Evolutionary conservation across 92 coral and sea anemone species (phyloP).

Genomic region (Hydrozoanthus gracilis): DNA sequence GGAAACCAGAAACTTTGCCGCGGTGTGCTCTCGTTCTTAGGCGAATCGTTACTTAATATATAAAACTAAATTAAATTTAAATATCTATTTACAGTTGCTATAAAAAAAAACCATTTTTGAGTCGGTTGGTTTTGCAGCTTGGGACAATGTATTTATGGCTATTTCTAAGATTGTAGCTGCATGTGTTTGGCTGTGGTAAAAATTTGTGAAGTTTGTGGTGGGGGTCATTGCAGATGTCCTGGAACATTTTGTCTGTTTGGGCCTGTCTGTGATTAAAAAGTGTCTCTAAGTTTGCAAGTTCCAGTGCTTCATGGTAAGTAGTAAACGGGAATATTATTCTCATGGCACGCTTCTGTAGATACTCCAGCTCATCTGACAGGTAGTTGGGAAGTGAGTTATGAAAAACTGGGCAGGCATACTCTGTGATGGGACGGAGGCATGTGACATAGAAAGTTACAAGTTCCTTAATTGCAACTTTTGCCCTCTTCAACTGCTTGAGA

Average conservation of each 20-base stretch:
- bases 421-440: slow-evolving; percentile 43
- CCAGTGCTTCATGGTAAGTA: slow-evolving; percentile 37
- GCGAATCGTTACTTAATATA: not conserved
- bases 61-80: too few species aligned
- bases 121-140: too few species aligned
- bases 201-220: too few species aligned
- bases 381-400: slow-evolving; percentile 43
- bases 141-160: too few species aligned
- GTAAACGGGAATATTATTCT: slow-evolving; percentile 28
- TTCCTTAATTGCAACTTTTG: slow-evolving; percentile 22
- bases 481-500: not conserved
- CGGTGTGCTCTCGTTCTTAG: not conserved
- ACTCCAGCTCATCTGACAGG: slow-evolving; percentile 25
- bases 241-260: too few species aligned
- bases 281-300: slow-evolving; percentile 10
- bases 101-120: too few species aligned
- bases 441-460: not conserved
- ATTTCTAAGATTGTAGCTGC: too few species aligned
- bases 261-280: too few species aligned
- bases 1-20: not conserved
- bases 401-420: not conserved
- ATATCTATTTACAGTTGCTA: too few species aligned
- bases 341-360: slow-evolving; percentile 43
- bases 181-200: too few species aligned
- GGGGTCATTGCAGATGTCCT: too few species aligned